Evolutionary conservation across 2,888 invertebrate genomes (phyloP), one percentile per base, ranked within the genome.

Genomic region (Lepetodrilus schrolli): DNA sequence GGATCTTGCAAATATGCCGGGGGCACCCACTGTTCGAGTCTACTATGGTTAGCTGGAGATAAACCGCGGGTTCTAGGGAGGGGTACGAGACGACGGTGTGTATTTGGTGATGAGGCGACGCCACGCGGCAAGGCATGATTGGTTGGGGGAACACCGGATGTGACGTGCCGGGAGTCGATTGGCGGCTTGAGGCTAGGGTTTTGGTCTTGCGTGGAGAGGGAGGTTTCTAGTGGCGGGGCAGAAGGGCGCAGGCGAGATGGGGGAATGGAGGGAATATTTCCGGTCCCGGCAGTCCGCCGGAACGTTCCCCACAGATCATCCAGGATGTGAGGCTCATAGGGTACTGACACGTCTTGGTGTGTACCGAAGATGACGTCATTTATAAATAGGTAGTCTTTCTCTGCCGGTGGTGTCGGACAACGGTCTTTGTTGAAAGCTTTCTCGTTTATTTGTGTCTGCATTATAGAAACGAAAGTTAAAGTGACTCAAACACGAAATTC

Each of bases 241-340:
- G 30, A 34, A 1, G 58, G 34, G 30, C 30, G 58, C 2, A 58
- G 30, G 17, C 30, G 58, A 26, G 58, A 26, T 1, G 58, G 58
- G 0, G 58, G 58, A 23, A 26, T 23, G 51, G 8, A 30, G 1
- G 7, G 8, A 8, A 30, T 1, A 30, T 7, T 34, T 1, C 4
- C 17, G 17, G 17, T 30, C 58, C 34, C 34, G 4, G 58, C 30
- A 10, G 58, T 58, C n/a, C 58, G 26, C 34, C 30, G 10, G 30
- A 58, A 58, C 30, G 58, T 58, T 30, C 58, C 58, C 58, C 58
- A 58, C 8, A 58, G 58, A 17, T 58, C 58, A 17, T 58, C 58
- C 13, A 58, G 26, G 34, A 58, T 17, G 34, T 58, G 58, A 26
- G 58, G 58, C 30, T 58, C 58, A 30, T 30, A 58, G 7, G 58